Percentiles rank a stretch among this genome's conserved stretches.
These are phyloP conservation scores for Octodonta nipae DNA, from an alignment of 2,888 invertebrate genomes.

Conservation along the genomic window DNA sequence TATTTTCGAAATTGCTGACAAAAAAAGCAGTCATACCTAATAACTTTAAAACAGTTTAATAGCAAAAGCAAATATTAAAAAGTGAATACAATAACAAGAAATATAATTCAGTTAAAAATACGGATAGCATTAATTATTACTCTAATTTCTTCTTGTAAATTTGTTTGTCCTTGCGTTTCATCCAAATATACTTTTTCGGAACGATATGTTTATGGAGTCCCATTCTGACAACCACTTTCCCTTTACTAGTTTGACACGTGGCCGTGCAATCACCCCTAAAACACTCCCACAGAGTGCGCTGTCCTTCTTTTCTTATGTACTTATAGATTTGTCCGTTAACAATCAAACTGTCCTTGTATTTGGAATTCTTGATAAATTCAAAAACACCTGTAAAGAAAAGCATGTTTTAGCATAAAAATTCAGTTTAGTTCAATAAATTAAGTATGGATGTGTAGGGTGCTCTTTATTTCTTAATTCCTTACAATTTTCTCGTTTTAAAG, in stretches of 20 bases:
- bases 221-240: conserved; percentile 20
- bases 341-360: conserved; percentile 16
- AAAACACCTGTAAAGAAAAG: conserved; percentile 16
- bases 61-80: too few species aligned
- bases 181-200: conserved; percentile 17
- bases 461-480: too few species aligned
- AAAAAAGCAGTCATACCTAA: too few species aligned
- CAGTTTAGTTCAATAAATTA: too few species aligned
- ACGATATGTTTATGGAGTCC: conserved; percentile 23
- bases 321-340: conserved; percentile 25
- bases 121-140: too few species aligned
- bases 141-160: conserved; percentile 13
- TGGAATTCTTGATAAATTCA: conserved; percentile 19
- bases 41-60: too few species aligned
- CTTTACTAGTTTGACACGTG: conserved; percentile 21
- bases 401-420: too few species aligned
- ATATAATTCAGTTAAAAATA: too few species aligned
- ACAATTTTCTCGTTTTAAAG: too few species aligned
- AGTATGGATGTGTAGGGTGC: too few species aligned
- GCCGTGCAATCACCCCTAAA: conserved; percentile 20
- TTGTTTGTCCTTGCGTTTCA: conserved; percentile 14
- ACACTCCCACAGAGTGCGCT: conserved; percentile 22
- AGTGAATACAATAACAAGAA: too few species aligned
- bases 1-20: too few species aligned
- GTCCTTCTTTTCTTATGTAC: conserved; percentile 14